phyloP scores from a whole-genome alignment of 2,113 vertebrate species.

The Istiophorus platypterus region DNA sequence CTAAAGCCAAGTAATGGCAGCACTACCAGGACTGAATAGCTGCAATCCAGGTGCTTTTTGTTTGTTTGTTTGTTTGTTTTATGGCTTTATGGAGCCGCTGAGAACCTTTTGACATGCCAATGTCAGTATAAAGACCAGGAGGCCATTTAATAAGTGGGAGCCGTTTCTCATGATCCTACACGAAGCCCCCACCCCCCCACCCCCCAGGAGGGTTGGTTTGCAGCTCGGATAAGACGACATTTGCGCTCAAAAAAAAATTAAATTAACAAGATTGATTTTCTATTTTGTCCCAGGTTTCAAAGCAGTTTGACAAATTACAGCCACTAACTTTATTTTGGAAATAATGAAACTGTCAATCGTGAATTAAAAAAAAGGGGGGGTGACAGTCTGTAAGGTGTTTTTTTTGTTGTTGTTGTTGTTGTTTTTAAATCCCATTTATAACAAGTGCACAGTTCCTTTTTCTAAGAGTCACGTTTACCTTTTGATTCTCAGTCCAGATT shows the following conservation, averaged over 20 bases:
- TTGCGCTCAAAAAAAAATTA: background rate
- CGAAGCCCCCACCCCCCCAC: background rate
- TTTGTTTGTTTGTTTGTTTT: too few relatives aligned
- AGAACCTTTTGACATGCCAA: constrained; percentile 54
- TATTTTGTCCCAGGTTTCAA: background rate
- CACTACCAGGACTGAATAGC: background rate
- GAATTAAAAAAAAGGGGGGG: too few relatives aligned
- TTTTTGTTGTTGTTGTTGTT: too few relatives aligned
- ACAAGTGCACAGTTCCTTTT: background rate
- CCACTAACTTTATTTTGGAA: background rate
- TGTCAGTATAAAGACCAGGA: constrained; percentile 12
- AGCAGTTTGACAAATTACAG: background rate
- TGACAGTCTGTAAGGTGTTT: background rate
- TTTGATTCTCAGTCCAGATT: background rate
- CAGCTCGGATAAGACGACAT: background rate
- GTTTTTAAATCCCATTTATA: background rate
- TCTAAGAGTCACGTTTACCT: background rate
- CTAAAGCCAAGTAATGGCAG: background rate
- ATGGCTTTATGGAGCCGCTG: too few relatives aligned
- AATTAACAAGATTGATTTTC: background rate
- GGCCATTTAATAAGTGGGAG: constrained; percentile 29
- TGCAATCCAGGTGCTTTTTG: constrained; percentile 15
- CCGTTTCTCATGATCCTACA: background rate
- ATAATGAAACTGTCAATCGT: constrained; percentile 13
- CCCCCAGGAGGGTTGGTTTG: background rate